Conservation (phyloP, 1,140 invertebrate genomes). For the Hypothenemus hampei region DNA sequence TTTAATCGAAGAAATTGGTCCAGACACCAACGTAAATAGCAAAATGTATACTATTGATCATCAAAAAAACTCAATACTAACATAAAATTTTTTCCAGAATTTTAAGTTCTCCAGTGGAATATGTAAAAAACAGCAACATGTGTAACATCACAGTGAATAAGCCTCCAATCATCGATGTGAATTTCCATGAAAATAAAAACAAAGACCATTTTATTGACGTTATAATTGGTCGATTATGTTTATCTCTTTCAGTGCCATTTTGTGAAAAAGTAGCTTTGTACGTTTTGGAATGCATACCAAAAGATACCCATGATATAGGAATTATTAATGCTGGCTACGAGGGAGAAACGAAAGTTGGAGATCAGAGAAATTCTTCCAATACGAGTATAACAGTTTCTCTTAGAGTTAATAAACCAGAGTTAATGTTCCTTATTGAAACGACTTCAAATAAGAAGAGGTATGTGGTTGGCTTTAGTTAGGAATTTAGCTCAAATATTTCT, state of each 20-base stretch:
- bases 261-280: slow-evolving; percentile 59
- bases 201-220: slow-evolving; percentile 61
- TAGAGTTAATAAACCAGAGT: slow-evolving; percentile 69
- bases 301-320: slow-evolving; percentile 52
- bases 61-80: too few species aligned
- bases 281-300: slow-evolving; percentile 61
- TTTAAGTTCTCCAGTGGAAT: slow-evolving; percentile 47
- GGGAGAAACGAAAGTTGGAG: slow-evolving; percentile 41
- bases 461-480: not conserved
- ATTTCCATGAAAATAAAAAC: slow-evolving; percentile 58
- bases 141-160: slow-evolving; percentile 60
- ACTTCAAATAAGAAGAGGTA: slow-evolving; percentile 60
- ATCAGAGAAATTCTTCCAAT: slow-evolving; percentile 39
- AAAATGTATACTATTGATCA: slow-evolving; percentile 32
- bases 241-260: slow-evolving; percentile 72
- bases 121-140: slow-evolving; percentile 52
- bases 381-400: slow-evolving; percentile 61
- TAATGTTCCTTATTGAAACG: slow-evolving; percentile 70
- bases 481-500: not conserved
- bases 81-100: slow-evolving; percentile 24
- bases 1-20: slow-evolving; percentile 67
- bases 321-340: slow-evolving; percentile 63
- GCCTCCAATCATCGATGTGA: slow-evolving; percentile 62
- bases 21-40: slow-evolving; percentile 48
- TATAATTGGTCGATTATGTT: slow-evolving; percentile 63